Conservation (phyloP, 2,113 vertebrate species). For the Martes martes region DNA sequence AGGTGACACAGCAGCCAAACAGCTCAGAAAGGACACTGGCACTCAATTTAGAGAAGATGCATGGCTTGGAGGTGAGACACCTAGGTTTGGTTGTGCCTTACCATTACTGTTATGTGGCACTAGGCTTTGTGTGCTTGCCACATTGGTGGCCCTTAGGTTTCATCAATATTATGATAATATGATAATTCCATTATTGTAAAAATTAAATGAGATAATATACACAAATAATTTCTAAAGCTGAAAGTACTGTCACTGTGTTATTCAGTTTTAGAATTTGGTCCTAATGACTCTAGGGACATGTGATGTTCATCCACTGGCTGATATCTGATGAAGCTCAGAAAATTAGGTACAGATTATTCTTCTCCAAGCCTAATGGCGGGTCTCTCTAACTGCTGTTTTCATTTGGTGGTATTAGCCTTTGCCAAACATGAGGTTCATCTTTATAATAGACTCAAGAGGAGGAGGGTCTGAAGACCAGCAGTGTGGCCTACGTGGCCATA, state of each 20-base stretch:
- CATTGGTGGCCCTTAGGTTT: background rate
- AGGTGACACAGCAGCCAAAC: background rate
- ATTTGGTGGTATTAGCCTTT: background rate
- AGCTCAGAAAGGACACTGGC: background rate
- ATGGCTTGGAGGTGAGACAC: background rate
- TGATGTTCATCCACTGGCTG: background rate
- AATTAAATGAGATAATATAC: background rate
- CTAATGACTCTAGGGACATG: background rate
- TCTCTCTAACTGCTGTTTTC: background rate
- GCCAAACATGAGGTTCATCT: background rate
- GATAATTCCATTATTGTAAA: background rate
- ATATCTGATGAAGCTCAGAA: background rate
- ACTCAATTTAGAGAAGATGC: background rate
- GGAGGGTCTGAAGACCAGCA: no score
- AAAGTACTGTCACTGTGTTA: no score
- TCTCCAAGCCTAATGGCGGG: background rate
- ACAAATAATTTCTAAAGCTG: background rate
- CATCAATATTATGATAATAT: background rate
- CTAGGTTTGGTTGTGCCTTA: background rate
- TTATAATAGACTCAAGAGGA: background rate
- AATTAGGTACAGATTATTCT: background rate
- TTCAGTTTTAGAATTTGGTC: background rate
- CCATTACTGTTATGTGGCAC: background rate
- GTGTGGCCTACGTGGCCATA: no score
- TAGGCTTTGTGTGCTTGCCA: background rate